Percentiles rank a stretch among this genome's conserved stretches.
Evolutionary conservation across 2,888 invertebrate genomes (phyloP).

Genomic region (Oscheius myriophilus): DNA sequence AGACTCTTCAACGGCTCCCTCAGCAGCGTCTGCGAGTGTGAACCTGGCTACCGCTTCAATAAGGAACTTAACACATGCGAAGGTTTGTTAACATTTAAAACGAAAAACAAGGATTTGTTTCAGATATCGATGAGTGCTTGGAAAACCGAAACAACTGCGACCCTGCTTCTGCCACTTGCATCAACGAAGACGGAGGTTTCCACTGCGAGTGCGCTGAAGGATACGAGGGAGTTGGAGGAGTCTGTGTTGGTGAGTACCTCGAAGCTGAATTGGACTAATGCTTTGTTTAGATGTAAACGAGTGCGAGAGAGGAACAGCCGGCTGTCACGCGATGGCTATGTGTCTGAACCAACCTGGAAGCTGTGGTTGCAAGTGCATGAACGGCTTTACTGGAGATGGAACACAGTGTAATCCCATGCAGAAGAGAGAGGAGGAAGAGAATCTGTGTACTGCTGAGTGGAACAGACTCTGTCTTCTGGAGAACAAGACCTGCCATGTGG

Average conservation of each 20-base stretch:
- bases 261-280: background rate
- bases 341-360: slow-evolving; percentile 72
- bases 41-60: slow-evolving; percentile 55
- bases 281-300: slow-evolving; percentile 52
- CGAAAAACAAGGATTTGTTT: background rate
- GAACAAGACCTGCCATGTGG: slow-evolving; percentile 67
- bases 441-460: slow-evolving; percentile 61
- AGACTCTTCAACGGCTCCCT: slow-evolving; percentile 52
- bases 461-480: slow-evolving; percentile 55
- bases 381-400: slow-evolving; percentile 69
- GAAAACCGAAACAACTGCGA: slow-evolving; percentile 65
- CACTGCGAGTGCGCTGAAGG: slow-evolving; percentile 86
- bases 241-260: slow-evolving; percentile 49
- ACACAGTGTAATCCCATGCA: slow-evolving; percentile 46
- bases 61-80: slow-evolving; percentile 43
- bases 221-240: slow-evolving; percentile 82
- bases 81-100: slow-evolving; percentile 34
- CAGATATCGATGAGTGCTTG: slow-evolving; percentile 65
- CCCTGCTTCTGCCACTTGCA: slow-evolving; percentile 79
- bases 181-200: slow-evolving; percentile 88
- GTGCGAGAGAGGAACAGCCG: slow-evolving; percentile 55
- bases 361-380: slow-evolving; percentile 84
- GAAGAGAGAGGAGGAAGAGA: slow-evolving; percentile 27
- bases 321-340: slow-evolving; percentile 57
- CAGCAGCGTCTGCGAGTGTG: slow-evolving; percentile 61